phyloP scores from a whole-genome alignment of 2,888 invertebrate species.

The Chironomus riparius region DNA sequence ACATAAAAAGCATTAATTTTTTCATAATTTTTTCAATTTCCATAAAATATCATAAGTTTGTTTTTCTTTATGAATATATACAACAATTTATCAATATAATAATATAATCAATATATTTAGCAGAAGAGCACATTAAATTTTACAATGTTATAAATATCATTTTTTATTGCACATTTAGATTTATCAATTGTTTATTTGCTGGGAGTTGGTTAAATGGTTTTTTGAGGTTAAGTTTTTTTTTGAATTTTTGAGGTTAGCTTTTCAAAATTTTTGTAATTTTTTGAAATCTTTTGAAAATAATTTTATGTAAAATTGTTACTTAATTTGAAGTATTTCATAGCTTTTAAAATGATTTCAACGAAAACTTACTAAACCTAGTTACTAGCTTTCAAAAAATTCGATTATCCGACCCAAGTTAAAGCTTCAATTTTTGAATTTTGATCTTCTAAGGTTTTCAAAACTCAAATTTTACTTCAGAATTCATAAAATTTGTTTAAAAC shows the following conservation, averaged over 20 bases:
- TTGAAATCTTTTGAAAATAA: no score
- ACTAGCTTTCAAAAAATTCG: no score
- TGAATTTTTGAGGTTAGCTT: not conserved
- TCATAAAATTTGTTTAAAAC: no score
- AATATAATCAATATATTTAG: not conserved
- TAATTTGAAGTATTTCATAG: no score
- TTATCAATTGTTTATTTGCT: not conserved
- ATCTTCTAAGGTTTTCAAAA: no score
- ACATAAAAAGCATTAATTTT: not conserved
- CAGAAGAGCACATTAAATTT: not conserved
- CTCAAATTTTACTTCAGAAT: no score
- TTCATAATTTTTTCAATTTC: not conserved
- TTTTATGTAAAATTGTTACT: no score
- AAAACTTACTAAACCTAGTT: no score
- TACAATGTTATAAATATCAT: not conserved
- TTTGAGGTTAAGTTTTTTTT: not conserved
- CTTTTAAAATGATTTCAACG: no score
- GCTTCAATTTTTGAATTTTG: no score
- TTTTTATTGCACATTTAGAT: constrained; percentile 8
- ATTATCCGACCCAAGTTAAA: no score
- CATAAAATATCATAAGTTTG: not conserved
- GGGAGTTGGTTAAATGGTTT: not conserved
- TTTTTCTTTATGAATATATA: not conserved
- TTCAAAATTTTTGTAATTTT: no score
- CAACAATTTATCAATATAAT: not conserved